Evolutionary conservation across 1,140 invertebrate species (phyloP), one percentile per base, ranked within the genome.

Genomic region (Leptinotarsa defecta): DNA sequence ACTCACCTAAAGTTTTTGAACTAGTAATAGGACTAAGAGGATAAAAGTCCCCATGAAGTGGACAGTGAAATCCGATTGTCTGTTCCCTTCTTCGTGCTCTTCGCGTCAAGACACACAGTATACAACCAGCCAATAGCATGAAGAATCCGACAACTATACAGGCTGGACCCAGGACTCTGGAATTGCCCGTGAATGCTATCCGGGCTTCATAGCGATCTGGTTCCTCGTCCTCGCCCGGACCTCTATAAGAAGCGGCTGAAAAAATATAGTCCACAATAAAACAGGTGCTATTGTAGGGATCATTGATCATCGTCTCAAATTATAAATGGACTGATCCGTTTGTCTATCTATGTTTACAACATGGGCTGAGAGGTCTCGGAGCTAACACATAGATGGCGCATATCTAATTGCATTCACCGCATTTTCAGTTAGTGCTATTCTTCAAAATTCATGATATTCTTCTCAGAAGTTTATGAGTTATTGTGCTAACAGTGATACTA

Each of bases 31-130:
- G 91, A 84, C 91, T 92, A 17, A 91, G 81, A 3, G 92, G 92
- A 81, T 92, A 94, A 84, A 94, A 94, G 84, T 93, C 92, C 0
- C 92, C 92, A 79, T 94, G 92, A 22, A 94, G 87, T 17, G 92
- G 92, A 85, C 92, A 94, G 84, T 93, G 92, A 85, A 92, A 94
- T 68, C 92, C 91, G 67, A 93, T 88, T 20, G 91, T 86, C 64
- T 91, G 88, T 80, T 92, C 90, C n/a, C 89, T 87, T 57, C 88
- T 87, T 74, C 91, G 87, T 1, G 91, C 91, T 11, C 91, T 86
- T 49, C 90, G 86, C 77, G 91, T 91, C 67, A 93, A 83, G 76
- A 90, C 87, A 84, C 91, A 92, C 13, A 93, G 83, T 1, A 90
- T 85, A 1, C 88, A 85, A 11, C 90, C 90, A 4, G 88, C 86